Evolutionary conservation across 2,797 vertebrate genomes (phyloP).

Genomic region (Graptemys geographica): DNA sequence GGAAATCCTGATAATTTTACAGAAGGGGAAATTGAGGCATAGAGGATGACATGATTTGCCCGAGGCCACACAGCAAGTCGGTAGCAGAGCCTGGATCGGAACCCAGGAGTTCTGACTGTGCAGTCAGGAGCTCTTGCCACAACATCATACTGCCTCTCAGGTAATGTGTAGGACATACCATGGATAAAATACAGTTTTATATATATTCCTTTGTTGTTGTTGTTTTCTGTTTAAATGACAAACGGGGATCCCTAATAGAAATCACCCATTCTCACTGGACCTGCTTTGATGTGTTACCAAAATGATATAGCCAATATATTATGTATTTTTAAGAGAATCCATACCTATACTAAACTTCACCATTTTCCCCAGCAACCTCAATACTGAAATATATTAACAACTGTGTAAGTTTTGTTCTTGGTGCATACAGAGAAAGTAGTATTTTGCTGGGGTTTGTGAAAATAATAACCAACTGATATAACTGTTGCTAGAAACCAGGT

Average conservation of each 20-base stretch:
- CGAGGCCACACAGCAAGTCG: no score
- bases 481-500: neutral
- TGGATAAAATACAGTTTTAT: neutral
- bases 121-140: no score
- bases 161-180: no score
- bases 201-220: neutral
- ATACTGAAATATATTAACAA: neutral
- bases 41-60: neutral
- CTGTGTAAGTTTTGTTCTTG: neutral
- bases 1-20: neutral
- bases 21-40: neutral
- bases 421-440: no score
- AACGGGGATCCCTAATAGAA: neutral
- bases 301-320: neutral
- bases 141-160: no score
- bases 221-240: neutral
- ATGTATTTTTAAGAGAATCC: neutral
- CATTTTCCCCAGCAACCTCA: neutral
- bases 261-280: neutral
- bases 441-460: no score
- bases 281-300: neutral
- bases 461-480: no score
- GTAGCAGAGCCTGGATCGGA: neutral
- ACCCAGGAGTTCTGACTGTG: neutral
- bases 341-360: neutral